These are phyloP conservation scores for Gonatopus flavifemur DNA, from an alignment of 1,140 invertebrate species.

Conservation along the genomic window DNA sequence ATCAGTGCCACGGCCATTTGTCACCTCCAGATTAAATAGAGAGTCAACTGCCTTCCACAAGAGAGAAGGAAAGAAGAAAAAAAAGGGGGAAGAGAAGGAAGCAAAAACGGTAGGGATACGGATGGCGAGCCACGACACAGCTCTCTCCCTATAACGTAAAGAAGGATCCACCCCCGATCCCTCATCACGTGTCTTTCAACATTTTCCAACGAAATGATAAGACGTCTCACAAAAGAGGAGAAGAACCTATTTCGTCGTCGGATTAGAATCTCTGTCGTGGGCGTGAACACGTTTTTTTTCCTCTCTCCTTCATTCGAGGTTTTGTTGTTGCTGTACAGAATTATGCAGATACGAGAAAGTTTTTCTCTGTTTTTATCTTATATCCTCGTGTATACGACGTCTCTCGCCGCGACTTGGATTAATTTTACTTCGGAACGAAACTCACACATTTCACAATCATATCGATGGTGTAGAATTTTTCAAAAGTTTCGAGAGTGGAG, in stretches of 20 bases:
- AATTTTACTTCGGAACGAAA: too few relatives aligned
- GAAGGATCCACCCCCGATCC: neutral
- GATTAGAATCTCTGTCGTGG: constrained; percentile 20
- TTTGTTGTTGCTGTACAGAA: too few relatives aligned
- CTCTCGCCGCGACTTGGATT: neutral
- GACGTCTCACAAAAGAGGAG: constrained; percentile 14
- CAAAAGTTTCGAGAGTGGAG: too few relatives aligned
- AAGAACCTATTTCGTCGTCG: constrained; percentile 1
- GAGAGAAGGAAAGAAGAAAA: constrained; percentile 17
- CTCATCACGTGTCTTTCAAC: neutral
- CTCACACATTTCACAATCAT: too few relatives aligned
- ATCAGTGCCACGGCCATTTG: constrained; percentile 49
- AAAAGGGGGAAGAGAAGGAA: constrained; percentile 34
- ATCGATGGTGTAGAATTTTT: too few relatives aligned
- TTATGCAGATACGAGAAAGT: too few relatives aligned
- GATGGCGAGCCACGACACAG: neutral
- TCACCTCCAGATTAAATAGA: constrained; percentile 49
- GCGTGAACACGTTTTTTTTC: too few relatives aligned
- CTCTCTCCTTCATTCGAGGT: too few relatives aligned
- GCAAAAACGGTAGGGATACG: constrained; percentile 2
- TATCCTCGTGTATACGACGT: neutral
- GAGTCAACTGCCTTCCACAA: constrained; percentile 42
- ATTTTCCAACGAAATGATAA: constrained; percentile 19
- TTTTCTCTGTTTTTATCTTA: too few relatives aligned
- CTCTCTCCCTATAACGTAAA: too few relatives aligned